Percentiles rank a stretch among this genome's conserved stretches.
These are phyloP conservation scores for Hydrocynus forskahlii DNA, from an alignment of 2,797 vertebrate genomes.

Conservation along the genomic window DNA sequence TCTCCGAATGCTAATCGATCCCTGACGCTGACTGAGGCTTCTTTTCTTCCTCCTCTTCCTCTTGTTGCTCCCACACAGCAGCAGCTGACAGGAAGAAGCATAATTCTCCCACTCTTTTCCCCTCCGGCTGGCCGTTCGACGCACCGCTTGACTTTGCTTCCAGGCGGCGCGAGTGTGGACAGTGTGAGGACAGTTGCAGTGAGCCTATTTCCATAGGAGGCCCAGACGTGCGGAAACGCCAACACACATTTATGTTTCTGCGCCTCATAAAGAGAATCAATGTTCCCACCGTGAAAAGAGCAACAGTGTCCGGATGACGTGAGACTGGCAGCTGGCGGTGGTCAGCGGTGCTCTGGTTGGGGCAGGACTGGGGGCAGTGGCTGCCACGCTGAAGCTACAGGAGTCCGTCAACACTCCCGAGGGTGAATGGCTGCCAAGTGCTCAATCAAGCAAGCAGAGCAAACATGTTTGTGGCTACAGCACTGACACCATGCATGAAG, in stretches of 20 bases:
- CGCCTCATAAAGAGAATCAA: constrained; percentile 66
- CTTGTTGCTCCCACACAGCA: constrained; percentile 73
- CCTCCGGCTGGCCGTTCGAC: constrained; percentile 65
- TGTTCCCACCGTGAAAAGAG: constrained; percentile 48
- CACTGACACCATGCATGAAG: not conserved
- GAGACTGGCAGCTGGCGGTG: constrained; percentile 37
- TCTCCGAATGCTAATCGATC: constrained; percentile 81
- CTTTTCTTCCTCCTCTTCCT: constrained; percentile 69
- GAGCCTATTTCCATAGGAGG: constrained; percentile 56
- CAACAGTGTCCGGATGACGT: constrained; percentile 41
- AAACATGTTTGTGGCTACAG: constrained; percentile 65
- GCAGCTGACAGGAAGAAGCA: constrained; percentile 72
- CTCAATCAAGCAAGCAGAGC: constrained; percentile 64
- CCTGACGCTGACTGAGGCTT: constrained; percentile 70
- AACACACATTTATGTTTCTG: constrained; percentile 68
- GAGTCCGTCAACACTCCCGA: constrained; percentile 60
- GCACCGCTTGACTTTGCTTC: constrained; percentile 77
- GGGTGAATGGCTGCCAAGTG: constrained; percentile 65
- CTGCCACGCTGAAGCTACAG: constrained; percentile 63
- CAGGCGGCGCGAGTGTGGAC: constrained; percentile 61
- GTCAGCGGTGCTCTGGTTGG: constrained; percentile 38
- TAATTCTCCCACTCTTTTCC: constrained; percentile 63
- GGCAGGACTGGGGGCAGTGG: constrained; percentile 23
- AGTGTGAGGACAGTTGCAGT: constrained; percentile 35
- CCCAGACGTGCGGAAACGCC: constrained; percentile 67